Conservation (phyloP, 2,888 invertebrate genomes). For the Caradrina kadenii region DNA sequence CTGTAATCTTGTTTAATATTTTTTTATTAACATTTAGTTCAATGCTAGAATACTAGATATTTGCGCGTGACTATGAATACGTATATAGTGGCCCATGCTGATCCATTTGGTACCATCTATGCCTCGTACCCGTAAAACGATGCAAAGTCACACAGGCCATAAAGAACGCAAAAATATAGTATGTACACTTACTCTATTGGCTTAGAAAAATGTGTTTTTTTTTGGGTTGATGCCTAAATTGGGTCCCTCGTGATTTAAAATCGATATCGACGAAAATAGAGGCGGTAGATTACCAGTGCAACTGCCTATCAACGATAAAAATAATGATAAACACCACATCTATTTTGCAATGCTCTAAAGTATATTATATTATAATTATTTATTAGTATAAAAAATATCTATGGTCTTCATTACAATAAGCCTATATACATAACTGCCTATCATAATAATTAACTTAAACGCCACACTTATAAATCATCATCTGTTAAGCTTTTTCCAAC, state of each 20-base stretch:
- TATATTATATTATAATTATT: too few relatives aligned
- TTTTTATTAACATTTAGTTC: conserved; percentile 55
- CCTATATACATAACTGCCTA: too few relatives aligned
- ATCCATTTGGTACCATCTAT: background rate
- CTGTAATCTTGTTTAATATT: conserved; percentile 48
- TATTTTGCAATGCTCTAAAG: background rate
- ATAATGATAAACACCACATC: background rate
- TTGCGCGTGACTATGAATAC: background rate
- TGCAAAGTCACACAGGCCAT: background rate
- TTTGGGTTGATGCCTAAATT: background rate
- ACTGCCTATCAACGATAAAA: background rate
- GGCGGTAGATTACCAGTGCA: conserved; percentile 1
- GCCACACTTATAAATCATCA: too few relatives aligned
- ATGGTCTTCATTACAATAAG: too few relatives aligned
- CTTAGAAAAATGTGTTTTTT: background rate
- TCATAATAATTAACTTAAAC: too few relatives aligned
- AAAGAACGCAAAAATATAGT: too few relatives aligned
- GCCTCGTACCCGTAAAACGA: background rate
- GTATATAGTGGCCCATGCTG: background rate
- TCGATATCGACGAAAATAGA: conserved; percentile 13
- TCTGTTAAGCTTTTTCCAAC: too few relatives aligned
- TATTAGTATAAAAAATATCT: too few relatives aligned
- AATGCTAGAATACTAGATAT: conserved; percentile 5
- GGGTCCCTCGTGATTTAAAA: background rate
- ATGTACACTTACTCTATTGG: too few relatives aligned